Evolutionary conservation across 2,113 vertebrate genomes (phyloP).

Genomic region (Tragelaphus imberbis): DNA sequence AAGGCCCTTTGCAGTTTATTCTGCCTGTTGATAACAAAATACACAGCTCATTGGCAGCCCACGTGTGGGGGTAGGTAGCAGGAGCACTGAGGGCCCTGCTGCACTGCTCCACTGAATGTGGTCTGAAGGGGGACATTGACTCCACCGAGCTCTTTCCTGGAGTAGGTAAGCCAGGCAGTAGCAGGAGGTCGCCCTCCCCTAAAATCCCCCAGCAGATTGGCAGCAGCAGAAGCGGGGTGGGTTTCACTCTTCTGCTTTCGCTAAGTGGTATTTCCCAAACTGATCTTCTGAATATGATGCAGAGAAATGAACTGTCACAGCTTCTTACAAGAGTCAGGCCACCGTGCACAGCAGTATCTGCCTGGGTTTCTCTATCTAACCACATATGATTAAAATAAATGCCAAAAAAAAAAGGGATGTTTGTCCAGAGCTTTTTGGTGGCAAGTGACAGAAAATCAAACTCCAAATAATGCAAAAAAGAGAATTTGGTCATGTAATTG

Average conservation of each 20-base stretch:
- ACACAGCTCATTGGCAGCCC: neutral
- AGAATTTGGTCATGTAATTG: neutral
- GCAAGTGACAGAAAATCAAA: neutral
- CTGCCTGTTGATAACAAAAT: neutral
- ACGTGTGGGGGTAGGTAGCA: neutral
- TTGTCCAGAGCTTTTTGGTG: neutral
- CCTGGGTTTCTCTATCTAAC: neutral
- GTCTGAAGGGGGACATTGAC: neutral
- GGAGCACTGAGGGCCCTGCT: neutral
- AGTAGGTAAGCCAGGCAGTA: neutral
- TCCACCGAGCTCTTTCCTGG: neutral
- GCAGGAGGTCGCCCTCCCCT: neutral
- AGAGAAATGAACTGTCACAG: neutral
- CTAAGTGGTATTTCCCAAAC: neutral
- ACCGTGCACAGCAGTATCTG: neutral
- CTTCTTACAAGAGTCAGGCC: neutral
- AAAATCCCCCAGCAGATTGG: neutral
- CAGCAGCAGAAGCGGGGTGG: neutral
- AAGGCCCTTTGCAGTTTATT: neutral
- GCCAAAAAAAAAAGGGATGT: neutral
- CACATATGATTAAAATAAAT: neutral
- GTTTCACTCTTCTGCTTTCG: neutral
- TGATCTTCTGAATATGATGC: neutral
- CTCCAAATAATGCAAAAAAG: neutral
- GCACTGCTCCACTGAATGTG: fast-evolving